Conservation (phyloP, 2,113 vertebrate genomes). For the Sorex araneus region DNA sequence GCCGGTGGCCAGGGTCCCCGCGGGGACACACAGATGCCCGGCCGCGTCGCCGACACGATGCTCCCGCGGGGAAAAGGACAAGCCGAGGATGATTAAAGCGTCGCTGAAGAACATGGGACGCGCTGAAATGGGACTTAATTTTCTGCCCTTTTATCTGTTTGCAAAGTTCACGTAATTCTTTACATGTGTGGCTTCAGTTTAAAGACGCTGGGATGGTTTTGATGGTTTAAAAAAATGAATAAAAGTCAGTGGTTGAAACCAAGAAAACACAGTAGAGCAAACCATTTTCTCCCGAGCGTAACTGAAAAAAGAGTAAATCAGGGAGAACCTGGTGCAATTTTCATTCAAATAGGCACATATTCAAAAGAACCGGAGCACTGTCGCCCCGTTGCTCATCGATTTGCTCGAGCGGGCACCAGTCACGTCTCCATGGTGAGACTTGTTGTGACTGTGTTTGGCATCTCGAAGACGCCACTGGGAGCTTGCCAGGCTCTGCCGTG, state of each 20-base stretch:
- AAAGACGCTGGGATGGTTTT: constrained; percentile 65
- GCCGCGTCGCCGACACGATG: constrained; percentile 82
- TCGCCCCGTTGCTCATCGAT: too few species aligned
- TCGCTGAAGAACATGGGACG: constrained; percentile 80
- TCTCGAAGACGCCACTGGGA: too few species aligned
- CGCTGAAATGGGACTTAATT: constrained; percentile 82
- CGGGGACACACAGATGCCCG: constrained; percentile 68
- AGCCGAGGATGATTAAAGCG: constrained; percentile 87
- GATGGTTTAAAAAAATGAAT: constrained; percentile 52
- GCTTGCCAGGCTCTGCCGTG: too few species aligned
- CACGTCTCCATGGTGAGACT: too few species aligned
- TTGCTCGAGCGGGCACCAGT: too few species aligned
- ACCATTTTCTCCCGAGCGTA: constrained; percentile 60
- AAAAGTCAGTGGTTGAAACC: constrained; percentile 50
- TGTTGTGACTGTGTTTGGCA: too few species aligned
- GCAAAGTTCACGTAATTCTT: constrained; percentile 81
- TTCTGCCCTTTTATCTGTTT: constrained; percentile 84
- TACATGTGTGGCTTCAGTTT: constrained; percentile 77
- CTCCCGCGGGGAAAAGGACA: constrained; percentile 75
- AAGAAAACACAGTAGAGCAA: constrained; percentile 70
- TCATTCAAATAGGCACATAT: constrained; percentile 66
- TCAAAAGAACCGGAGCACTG: background rate
- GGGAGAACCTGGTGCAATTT: constrained; percentile 40
- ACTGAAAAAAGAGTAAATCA: constrained; percentile 34
- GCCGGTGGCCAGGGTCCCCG: constrained; percentile 86